phyloP scores from a whole-genome alignment of 2,113 vertebrate genomes.

The Cyprinus carpio region DNA sequence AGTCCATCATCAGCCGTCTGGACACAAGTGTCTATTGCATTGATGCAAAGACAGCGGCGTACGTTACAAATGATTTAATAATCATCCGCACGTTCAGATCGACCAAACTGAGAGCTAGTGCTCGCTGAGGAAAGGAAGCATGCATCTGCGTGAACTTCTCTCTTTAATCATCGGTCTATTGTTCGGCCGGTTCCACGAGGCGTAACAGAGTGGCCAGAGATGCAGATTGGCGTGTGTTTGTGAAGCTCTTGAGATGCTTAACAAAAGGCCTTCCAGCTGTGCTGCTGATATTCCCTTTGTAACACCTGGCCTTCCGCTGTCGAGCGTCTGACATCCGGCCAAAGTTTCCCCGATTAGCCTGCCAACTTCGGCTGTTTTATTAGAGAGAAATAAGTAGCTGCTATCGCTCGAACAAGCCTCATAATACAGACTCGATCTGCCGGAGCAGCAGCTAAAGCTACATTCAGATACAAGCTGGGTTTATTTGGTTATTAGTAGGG shows the following conservation, averaged over 20 bases:
- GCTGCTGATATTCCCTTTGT: background rate
- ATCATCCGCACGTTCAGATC: background rate
- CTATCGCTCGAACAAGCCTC: background rate
- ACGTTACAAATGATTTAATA: background rate
- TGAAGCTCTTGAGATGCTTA: background rate
- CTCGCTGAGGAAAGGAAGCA: no score
- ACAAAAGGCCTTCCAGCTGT: background rate
- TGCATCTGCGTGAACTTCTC: background rate
- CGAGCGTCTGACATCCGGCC: background rate
- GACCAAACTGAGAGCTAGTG: no score
- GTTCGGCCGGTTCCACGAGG: background rate
- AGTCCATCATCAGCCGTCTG: background rate
- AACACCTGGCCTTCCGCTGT: background rate
- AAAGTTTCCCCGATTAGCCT: background rate
- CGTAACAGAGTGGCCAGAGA: background rate
- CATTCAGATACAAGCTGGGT: background rate
- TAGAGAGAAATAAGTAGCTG: background rate
- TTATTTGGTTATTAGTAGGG: background rate
- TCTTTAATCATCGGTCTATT: background rate
- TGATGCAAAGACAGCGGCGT: no score
- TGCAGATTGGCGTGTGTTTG: background rate
- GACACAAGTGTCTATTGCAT: background rate
- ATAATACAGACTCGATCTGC: background rate
- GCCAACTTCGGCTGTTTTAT: background rate
- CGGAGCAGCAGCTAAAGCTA: background rate